Base-by-base conservation (phyloP, 2,113 vertebrate genomes). In the Menura novaehollandiae region DNA sequence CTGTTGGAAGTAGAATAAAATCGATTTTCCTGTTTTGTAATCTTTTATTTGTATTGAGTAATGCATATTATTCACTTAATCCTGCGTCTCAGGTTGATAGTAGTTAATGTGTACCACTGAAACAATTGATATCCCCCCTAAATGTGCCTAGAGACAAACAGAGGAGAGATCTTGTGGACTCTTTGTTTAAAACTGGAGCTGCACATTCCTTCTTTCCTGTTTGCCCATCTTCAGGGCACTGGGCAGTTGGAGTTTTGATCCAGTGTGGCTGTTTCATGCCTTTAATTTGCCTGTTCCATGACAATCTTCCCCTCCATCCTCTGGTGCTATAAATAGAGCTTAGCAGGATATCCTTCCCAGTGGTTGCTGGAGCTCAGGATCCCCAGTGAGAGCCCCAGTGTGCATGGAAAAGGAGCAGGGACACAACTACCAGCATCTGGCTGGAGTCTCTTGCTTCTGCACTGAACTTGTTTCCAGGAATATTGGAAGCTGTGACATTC, bases 21-120 rank as follows among this genome's bases (percentile, higher is more conserved):
- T 72, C 91, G 80, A 17, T 30, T 86, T 89, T 93, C 22, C 60
- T 86, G 8, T 96, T 95, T 93, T 75, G 90, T 91, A 97, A 91
- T 52, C 28, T 75, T 71, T 2, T 66, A 39, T 92, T 88, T 94
- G 60, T 68, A 13, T 91, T 94, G 86, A 72, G 88, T 93, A 97
- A 96, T 52, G 76, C 32, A 7, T 5, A 44, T 28, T 53, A 37
- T 41, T 88, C 60, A 9, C 53, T 63, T 74, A 56, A 60, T 74
- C 0, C 4, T 11, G 32, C 27, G 23, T 83, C 51, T 91, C 30
- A 24, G 58, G 68, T 89, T 84, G 76, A 22, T 72, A 41, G 37
- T 41, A 27, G 85, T 64, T 93, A 76, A 62, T 77, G 51, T 74
- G 51, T 74, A 37, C 53, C 73, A 28, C 64, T 60, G 71, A 37